A percentile compares a stretch with the other conserved stretches of the same genome.
Evolutionary conservation across 2,888 invertebrate genomes (phyloP).

Genomic region (Clistopyga incitator): DNA sequence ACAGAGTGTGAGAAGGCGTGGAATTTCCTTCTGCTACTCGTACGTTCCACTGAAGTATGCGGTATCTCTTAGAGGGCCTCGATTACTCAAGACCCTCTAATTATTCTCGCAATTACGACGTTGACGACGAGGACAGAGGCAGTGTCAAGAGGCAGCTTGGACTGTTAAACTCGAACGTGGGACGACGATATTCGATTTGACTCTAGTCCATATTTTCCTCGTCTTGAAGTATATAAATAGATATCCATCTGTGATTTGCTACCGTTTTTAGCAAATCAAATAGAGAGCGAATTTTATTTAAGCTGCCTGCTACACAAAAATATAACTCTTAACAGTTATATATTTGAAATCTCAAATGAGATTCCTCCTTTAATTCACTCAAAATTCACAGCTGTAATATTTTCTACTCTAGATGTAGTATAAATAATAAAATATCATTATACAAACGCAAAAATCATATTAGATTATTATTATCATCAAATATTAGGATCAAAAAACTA

Average conservation of each 20-base stretch:
- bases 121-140: not conserved
- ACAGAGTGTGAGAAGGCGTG: not conserved
- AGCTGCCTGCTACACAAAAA: too few relatives aligned
- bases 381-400: too few relatives aligned
- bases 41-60: slow-evolving; percentile 13
- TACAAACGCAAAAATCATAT: not conserved
- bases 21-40: slow-evolving; percentile 13
- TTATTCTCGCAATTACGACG: slow-evolving; percentile 52
- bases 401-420: too few relatives aligned
- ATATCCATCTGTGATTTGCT: too few relatives aligned
- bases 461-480: not conserved
- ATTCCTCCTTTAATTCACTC: too few relatives aligned
- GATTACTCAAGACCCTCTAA: slow-evolving; percentile 47
- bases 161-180: slow-evolving; percentile 66
- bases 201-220: slow-evolving; percentile 51
- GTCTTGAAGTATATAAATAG: slow-evolving; percentile 25
- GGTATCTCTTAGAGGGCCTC: slow-evolving; percentile 21
- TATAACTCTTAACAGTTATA: too few relatives aligned
- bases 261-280: too few relatives aligned
- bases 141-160: slow-evolving; percentile 21
- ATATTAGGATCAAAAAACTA: too few relatives aligned
- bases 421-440: too few relatives aligned
- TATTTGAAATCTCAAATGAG: too few relatives aligned
- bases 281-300: too few relatives aligned
- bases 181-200: slow-evolving; percentile 53